Base-by-base conservation (phyloP, 2,113 vertebrate genomes). In the Muntiacus reevesi region DNA sequence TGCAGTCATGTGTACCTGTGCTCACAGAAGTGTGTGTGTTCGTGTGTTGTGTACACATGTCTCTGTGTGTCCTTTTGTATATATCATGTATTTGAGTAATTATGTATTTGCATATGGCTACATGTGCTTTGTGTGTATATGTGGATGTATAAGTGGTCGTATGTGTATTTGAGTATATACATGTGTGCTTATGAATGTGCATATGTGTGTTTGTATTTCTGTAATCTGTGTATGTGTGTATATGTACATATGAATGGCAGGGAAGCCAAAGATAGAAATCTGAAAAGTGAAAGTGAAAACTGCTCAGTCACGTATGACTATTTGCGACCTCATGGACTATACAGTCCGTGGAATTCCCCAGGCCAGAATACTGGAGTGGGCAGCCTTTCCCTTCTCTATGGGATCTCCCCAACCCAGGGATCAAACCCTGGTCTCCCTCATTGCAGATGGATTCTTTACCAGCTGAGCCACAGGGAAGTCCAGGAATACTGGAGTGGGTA, bases 281-380 rank as follows among this genome's bases (percentile, higher is more conserved):
- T 54, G 15, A 67, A 50, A 28, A 94, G 47, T 23, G n/a, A 40
- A 71, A 71, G n/a, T 0, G 0, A 40, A 23, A 71, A 19, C 40
- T 19, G 36, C 19, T 23, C n/a, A 23, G 9, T 40, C 19, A 40
- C 3, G n/a, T 40, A 23, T 0, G 0, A 40, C 67, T 54, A 16
- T 54, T 54, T 54, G 52, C 1, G 2, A 54, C 52, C 15, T 0
- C 52, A 54, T 54, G 52, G 52, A 19, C 52, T 54, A 19, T 54
- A 54, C 16, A 54, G 6, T 54, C 52, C 16, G 7, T 19, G 52
- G 16, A 54, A 54, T 54, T 54, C 52, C 16, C 52, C 15, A 54
- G 52, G 52, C 52, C 52, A 54, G 52, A 54, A 54, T 54, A 54
- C 52, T 17, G 16, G 52, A 54, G 16, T 54, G 52, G 52, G 52